Conservation (phyloP, 1,140 invertebrate species). For the Procambarus virginalis region DNA sequence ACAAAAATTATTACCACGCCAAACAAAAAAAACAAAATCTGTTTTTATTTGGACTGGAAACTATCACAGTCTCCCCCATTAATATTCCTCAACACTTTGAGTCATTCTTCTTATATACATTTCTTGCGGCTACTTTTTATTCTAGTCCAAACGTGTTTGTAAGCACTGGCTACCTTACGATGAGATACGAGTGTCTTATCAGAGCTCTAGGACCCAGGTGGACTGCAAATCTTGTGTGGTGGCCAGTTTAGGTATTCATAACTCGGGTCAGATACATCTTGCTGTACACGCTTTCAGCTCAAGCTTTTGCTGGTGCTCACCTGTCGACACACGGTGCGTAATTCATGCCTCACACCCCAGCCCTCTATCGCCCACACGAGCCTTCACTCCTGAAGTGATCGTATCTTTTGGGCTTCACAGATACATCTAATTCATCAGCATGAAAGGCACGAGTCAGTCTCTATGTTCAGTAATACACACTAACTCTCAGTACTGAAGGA, state of each 20-base stretch:
- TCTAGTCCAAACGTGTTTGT: background rate
- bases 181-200: background rate
- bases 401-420: too few species aligned
- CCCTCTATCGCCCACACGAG: too few species aligned
- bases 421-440: too few species aligned
- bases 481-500: too few species aligned
- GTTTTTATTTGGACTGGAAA: too few species aligned
- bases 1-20: too few species aligned
- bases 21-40: too few species aligned
- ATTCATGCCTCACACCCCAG: background rate
- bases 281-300: background rate
- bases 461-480: too few species aligned
- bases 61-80: too few species aligned
- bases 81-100: too few species aligned
- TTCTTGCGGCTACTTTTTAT: background rate
- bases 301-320: background rate
- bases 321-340: background rate
- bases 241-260: background rate
- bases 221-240: conserved; percentile 1
- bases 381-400: too few species aligned
- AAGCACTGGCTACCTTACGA: background rate
- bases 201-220: background rate
- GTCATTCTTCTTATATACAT: background rate
- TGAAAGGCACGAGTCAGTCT: too few species aligned
- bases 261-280: background rate